Evolutionary conservation across 2,888 invertebrate genomes (phyloP).

Genomic region (Drosophila borealis): DNA sequence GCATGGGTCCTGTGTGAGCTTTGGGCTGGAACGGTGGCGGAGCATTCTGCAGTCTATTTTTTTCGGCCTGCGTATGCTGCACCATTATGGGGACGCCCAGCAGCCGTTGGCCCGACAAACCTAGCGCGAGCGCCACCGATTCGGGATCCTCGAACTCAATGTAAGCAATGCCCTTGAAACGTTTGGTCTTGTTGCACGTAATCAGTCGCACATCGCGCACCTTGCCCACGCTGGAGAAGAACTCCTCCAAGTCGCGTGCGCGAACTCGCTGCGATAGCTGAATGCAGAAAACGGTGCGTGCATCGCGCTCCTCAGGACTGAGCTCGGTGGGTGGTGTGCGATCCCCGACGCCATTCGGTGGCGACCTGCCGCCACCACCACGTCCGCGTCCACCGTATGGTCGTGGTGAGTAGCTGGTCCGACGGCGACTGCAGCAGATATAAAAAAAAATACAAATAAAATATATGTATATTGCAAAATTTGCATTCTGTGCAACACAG

Average conservation of each 20-base stretch:
- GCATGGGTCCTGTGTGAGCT: slow-evolving; percentile 96
- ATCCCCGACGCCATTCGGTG: slow-evolving; percentile 86
- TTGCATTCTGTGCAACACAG: no score
- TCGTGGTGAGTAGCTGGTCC: slow-evolving; percentile 84
- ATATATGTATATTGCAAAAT: no score
- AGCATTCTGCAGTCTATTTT: slow-evolving; percentile 95
- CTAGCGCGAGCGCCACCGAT: slow-evolving; percentile 97
- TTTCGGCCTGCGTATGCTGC: slow-evolving; percentile 98
- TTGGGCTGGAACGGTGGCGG: slow-evolving; percentile 94
- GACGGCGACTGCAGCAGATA: slow-evolving; percentile 75
- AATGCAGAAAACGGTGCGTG: slow-evolving; percentile 99
- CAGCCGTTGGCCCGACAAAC: slow-evolving; percentile 97
- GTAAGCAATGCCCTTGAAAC: slow-evolving; percentile 99
- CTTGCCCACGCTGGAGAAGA: slow-evolving; percentile 99
- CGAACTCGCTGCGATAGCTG: slow-evolving; percentile 97
- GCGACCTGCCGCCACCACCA: slow-evolving; percentile 70
- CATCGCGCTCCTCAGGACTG: slow-evolving; percentile 98
- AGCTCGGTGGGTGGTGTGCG: slow-evolving; percentile 90
- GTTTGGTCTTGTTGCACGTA: slow-evolving; percentile 98
- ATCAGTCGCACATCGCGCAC: slow-evolving; percentile 99
- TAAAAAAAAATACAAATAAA: background rate
- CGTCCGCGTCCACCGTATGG: slow-evolving; percentile 84
- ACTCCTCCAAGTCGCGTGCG: slow-evolving; percentile 98
- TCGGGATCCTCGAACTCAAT: slow-evolving; percentile 99
- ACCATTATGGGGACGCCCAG: slow-evolving; percentile 98